Conservation (phyloP, 1,140 invertebrate genomes). For the Drosophila santomea region DNA sequence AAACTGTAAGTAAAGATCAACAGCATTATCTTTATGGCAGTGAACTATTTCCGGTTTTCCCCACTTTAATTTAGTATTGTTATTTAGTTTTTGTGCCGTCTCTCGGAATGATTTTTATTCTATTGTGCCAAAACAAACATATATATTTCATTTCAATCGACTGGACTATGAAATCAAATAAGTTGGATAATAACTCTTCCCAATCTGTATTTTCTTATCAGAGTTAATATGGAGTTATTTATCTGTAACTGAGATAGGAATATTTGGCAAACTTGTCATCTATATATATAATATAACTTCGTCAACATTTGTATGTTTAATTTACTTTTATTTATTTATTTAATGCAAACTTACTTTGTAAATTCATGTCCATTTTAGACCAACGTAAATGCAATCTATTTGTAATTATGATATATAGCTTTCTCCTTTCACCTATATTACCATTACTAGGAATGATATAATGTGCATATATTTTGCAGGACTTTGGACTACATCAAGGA, state of each 20-base stretch:
- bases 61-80: too few species aligned
- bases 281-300: background rate
- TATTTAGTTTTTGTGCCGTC: background rate
- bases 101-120: background rate
- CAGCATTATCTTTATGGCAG: background rate
- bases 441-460: too few species aligned
- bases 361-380: too few species aligned
- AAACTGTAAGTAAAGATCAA: background rate
- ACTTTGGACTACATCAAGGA: conserved; percentile 94
- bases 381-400: too few species aligned
- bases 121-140: background rate
- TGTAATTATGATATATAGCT: too few species aligned
- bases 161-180: background rate
- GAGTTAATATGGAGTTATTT: background rate
- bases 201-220: background rate
- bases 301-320: too few species aligned
- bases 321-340: too few species aligned
- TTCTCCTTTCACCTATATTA: background rate
- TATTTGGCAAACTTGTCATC: background rate
- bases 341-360: too few species aligned
- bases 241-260: background rate
- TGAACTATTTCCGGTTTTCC: background rate
- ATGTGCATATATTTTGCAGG: too few species aligned
- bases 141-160: background rate
- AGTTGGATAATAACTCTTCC: background rate